These are phyloP conservation scores for Larimichthys crocea DNA, from an alignment of 2,113 vertebrate genomes.

Conservation along the genomic window DNA sequence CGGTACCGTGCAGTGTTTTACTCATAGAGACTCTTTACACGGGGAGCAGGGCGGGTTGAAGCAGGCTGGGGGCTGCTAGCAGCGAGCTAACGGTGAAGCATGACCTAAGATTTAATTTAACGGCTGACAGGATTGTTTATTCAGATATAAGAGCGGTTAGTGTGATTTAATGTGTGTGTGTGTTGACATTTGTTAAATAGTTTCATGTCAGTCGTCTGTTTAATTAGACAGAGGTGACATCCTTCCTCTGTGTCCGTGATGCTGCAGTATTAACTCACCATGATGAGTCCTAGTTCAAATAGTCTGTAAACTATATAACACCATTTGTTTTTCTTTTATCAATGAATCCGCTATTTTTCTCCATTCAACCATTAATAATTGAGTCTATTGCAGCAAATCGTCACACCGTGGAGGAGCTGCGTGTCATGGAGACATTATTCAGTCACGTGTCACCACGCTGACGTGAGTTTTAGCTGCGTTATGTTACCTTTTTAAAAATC, in stretches of 20 bases:
- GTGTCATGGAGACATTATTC: no score
- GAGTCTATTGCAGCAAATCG: no score
- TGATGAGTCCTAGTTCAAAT: background rate
- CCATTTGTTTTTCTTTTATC: no score
- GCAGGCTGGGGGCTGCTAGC: conserved; percentile 16
- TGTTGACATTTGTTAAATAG: background rate
- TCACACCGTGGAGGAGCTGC: no score
- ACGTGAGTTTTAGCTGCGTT: no score
- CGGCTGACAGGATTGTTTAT: background rate
- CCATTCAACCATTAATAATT: no score
- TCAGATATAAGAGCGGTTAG: background rate
- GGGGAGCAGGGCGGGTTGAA: background rate
- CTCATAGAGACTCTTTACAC: background rate
- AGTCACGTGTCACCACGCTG: no score
- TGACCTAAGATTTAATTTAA: background rate
- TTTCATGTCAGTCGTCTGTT: background rate
- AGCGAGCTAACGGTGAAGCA: conserved; percentile 17
- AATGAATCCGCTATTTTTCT: no score
- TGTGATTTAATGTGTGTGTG: background rate
- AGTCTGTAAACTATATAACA: no score
- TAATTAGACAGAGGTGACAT: background rate
- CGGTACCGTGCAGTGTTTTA: background rate
- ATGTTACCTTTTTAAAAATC: no score
- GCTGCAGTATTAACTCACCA: background rate
- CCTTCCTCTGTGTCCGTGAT: background rate